Percentiles rank a stretch among this genome's conserved stretches.
These are phyloP conservation scores for Echinops telfairi DNA, from an alignment of 2,113 vertebrate species.

Conservation along the genomic window DNA sequence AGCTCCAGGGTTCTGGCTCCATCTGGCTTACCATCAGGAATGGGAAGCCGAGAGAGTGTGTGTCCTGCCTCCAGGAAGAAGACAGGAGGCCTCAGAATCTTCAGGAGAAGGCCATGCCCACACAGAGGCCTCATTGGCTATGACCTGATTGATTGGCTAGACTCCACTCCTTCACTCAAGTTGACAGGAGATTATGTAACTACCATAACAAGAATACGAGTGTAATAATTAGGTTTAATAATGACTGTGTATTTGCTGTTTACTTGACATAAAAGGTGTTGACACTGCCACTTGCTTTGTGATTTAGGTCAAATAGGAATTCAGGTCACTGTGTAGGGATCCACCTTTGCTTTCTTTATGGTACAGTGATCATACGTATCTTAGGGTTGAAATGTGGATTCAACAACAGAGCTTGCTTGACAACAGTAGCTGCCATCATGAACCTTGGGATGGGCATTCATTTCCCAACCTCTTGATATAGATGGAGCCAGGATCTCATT, in stretches of 20 bases:
- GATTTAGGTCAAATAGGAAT: constrained; percentile 21
- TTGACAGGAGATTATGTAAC: too few relatives aligned
- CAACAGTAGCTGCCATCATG: background rate
- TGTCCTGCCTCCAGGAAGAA: too few relatives aligned
- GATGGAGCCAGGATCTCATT: constrained; percentile 60
- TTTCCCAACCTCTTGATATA: constrained; percentile 44
- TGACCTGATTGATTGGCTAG: too few relatives aligned
- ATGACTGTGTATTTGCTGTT: constrained; percentile 2
- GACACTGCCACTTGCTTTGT: background rate
- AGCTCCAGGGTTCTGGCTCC: too few relatives aligned
- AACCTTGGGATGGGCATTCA: background rate
- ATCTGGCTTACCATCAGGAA: too few relatives aligned
- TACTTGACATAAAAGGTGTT: constrained; percentile 32
- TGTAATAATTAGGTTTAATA: background rate
- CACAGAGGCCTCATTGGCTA: too few relatives aligned
- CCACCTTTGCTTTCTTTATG: constrained; percentile 10
- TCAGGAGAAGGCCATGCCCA: too few relatives aligned
- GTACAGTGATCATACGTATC: background rate
- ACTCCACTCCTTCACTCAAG: too few relatives aligned
- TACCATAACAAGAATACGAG: background rate
- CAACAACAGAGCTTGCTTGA: background rate
- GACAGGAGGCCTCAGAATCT: too few relatives aligned
- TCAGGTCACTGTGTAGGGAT: background rate
- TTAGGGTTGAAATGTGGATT: constrained; percentile 13
- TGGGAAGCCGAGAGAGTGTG: too few relatives aligned